A percentile compares a stretch with the other conserved stretches of the same genome.
These are phyloP conservation scores for Leguminivora glycinivorella DNA, from an alignment of 1,140 invertebrate species.

Conservation along the genomic window DNA sequence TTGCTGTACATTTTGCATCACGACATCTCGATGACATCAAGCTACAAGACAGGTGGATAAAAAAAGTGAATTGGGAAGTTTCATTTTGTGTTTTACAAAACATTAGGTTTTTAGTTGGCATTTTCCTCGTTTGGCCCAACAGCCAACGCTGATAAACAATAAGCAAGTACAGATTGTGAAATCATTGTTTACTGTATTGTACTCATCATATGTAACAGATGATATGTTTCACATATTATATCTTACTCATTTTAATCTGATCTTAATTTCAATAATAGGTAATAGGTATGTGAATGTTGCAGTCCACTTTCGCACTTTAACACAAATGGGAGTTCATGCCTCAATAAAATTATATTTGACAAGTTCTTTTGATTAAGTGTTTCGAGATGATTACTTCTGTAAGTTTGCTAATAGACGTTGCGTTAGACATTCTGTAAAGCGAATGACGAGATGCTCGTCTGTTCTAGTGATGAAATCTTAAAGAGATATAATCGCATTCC, in stretches of 20 bases:
- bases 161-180: neutral
- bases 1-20: neutral
- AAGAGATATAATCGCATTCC: conserved; percentile 59
- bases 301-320: too few species aligned
- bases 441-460: conserved; percentile 41
- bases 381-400: conserved; percentile 22
- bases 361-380: conserved; percentile 17
- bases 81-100: neutral
- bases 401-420: conserved; percentile 26
- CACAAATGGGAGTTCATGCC: too few species aligned
- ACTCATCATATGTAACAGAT: neutral
- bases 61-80: neutral
- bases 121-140: neutral
- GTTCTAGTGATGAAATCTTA: conserved; percentile 50
- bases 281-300: too few species aligned
- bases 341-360: neutral
- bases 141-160: neutral
- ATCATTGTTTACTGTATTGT: neutral
- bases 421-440: conserved; percentile 36
- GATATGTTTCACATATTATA: neutral
- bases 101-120: neutral
- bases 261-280: neutral
- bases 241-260: neutral
- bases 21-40: neutral
- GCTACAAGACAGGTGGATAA: neutral